Conservation (phyloP, 1,140 invertebrate species). For the Pteromalus puparum region DNA sequence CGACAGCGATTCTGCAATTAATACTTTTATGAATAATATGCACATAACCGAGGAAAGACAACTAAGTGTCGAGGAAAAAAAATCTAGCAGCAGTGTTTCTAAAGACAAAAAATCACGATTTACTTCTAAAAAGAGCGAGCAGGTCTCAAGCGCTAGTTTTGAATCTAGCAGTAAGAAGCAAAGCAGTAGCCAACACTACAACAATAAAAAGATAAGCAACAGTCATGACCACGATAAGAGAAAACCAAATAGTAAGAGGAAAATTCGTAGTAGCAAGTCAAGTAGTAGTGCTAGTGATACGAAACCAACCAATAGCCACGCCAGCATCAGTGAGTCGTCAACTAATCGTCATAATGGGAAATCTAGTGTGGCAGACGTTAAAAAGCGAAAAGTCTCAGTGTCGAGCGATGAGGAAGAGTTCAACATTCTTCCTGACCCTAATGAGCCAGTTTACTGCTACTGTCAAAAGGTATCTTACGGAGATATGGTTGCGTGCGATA, state of each 20-base stretch:
- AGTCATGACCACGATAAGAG: not conserved
- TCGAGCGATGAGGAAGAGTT: not conserved
- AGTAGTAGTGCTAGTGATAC: too few relatives aligned
- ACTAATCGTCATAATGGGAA: not conserved
- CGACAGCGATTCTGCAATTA: too few relatives aligned
- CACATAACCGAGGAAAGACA: too few relatives aligned
- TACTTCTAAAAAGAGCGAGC: not conserved
- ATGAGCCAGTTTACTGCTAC: constrained; percentile 35
- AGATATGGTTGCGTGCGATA: constrained; percentile 39
- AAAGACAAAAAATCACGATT: too few relatives aligned
- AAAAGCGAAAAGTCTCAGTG: not conserved
- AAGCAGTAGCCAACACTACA: not conserved
- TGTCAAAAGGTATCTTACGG: constrained; percentile 16
- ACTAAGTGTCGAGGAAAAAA: too few relatives aligned
- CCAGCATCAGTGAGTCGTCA: too few relatives aligned
- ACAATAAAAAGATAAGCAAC: not conserved
- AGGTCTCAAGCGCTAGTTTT: not conserved
- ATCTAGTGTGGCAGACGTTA: not conserved
- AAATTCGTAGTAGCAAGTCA: not conserved
- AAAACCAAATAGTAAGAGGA: not conserved
- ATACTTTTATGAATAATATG: too few relatives aligned
- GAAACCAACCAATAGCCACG: too few relatives aligned
- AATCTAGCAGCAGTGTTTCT: too few relatives aligned
- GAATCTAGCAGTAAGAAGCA: not conserved
- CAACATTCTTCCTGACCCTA: not conserved